Conservation (phyloP, 2,888 invertebrate species). For the Scaeva pyrastri region DNA sequence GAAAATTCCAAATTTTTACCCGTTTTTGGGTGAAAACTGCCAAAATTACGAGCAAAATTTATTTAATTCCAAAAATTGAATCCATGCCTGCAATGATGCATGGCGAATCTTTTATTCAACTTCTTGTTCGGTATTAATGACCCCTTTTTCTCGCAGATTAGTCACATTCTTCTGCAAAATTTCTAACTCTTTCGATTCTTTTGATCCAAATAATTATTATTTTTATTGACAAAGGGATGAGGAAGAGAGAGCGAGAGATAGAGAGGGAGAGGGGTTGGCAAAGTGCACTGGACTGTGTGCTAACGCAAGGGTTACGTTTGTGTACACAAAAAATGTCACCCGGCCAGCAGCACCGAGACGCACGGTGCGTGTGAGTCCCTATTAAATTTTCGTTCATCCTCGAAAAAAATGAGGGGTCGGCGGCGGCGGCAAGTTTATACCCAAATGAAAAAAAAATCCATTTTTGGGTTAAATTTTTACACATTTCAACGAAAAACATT, state of each 20-base stretch:
- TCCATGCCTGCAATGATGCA: slow-evolving; percentile 73
- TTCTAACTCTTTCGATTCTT: slow-evolving; percentile 66
- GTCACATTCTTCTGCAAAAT: slow-evolving; percentile 63
- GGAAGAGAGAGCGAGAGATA: no score
- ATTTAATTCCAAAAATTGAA: slow-evolving; percentile 40
- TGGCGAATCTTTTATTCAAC: slow-evolving; percentile 67
- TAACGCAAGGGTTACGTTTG: slow-evolving; percentile 78
- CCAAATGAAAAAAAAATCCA: slow-evolving; percentile 27
- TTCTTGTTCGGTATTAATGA: slow-evolving; percentile 37
- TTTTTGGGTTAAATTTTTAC: slow-evolving; percentile 78
- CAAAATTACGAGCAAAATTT: slow-evolving; percentile 71
- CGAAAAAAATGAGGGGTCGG: not conserved
- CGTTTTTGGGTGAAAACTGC: slow-evolving; percentile 79
- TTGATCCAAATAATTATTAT: slow-evolving; percentile 5
- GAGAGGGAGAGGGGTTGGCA: slow-evolving; percentile 20
- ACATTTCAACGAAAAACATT: slow-evolving; percentile 79
- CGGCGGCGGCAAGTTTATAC: slow-evolving; percentile 8
- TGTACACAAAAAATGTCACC: slow-evolving; percentile 68
- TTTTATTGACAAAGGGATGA: not conserved
- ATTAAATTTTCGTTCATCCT: slow-evolving; percentile 48
- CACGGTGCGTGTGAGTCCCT: slow-evolving; percentile 53
- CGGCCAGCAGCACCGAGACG: not conserved
- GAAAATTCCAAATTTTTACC: slow-evolving; percentile 61
- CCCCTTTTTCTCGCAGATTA: slow-evolving; percentile 70
- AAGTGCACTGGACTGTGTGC: slow-evolving; percentile 79